phyloP scores from a whole-genome alignment of 2,797 vertebrate species.

The Heterohyrax brucei region DNA sequence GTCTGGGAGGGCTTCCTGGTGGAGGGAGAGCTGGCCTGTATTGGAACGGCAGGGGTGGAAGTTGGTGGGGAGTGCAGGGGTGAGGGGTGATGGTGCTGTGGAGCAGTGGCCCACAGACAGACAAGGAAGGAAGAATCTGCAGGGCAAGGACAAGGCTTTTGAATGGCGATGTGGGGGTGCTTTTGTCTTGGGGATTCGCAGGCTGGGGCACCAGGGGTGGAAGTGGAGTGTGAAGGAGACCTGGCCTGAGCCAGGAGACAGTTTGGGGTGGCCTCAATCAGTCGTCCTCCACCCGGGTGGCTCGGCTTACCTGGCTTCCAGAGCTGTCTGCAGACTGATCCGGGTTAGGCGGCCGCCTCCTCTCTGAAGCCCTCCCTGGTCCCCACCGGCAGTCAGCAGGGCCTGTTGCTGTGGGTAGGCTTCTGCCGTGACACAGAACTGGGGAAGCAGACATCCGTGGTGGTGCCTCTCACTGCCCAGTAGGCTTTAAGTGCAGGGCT shows the following conservation, averaged over 20 bases:
- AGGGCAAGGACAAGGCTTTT: background rate
- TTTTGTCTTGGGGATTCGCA: slow-evolving; percentile 26
- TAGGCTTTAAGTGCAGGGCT: background rate
- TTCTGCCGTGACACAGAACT: slow-evolving; percentile 55
- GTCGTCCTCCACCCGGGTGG: background rate
- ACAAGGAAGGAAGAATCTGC: slow-evolving; percentile 26
- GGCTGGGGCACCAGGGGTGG: background rate
- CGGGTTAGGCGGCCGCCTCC: background rate
- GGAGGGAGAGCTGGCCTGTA: background rate
- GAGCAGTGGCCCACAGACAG: background rate
- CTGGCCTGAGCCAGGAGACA: background rate
- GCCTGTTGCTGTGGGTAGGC: background rate
- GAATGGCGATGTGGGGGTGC: background rate
- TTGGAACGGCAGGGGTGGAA: slow-evolving; percentile 20
- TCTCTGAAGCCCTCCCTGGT: slow-evolving; percentile 20
- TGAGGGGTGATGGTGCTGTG: background rate
- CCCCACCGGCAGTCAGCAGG: background rate
- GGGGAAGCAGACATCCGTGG: background rate
- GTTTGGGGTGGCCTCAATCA: slow-evolving; percentile 1
- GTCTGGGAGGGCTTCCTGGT: slow-evolving; percentile 70
- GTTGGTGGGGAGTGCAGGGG: background rate
- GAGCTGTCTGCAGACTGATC: background rate
- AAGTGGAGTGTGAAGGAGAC: background rate
- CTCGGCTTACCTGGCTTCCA: background rate
- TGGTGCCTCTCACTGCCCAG: background rate